Percentiles rank a stretch among this genome's conserved stretches.
phyloP scores from a whole-genome alignment of 1,140 invertebrate genomes.

The Varroa destructor region DNA sequence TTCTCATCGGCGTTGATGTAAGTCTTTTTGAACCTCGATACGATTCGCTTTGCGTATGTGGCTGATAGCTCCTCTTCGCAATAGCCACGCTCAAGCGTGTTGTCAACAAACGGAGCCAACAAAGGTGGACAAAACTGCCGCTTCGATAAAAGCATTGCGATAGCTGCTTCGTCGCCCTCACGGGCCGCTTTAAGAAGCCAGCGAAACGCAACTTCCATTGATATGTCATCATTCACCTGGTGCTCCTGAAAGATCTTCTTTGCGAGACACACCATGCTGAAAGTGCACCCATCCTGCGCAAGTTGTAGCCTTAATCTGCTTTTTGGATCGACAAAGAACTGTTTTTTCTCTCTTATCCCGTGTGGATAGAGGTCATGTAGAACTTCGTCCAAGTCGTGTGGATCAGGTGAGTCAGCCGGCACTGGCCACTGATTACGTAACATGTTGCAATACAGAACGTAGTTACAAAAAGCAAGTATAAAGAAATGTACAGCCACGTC shows the following conservation, averaged over 20 bases:
- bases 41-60: not conserved
- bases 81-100: conserved; percentile 2
- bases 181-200: conserved; percentile 10
- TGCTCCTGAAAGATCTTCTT: not conserved
- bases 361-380: conserved; percentile 16
- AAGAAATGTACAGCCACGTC: not conserved
- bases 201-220: conserved; percentile 19
- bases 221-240: not conserved
- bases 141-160: not conserved
- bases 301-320: conserved; percentile 19
- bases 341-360: not conserved
- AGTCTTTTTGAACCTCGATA: conserved; percentile 18
- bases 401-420: not conserved
- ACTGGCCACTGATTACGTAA: no score
- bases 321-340: conserved; percentile 11
- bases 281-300: conserved; percentile 11
- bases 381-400: not conserved
- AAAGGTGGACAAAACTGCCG: not conserved
- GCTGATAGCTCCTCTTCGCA: not conserved
- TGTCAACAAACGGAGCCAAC: conserved; percentile 20
- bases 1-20: conserved; percentile 18
- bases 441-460: no score
- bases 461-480: no score
- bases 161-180: not conserved
- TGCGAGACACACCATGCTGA: conserved; percentile 20